Conservation (phyloP, 1,140 invertebrate species). For the Ganaspis sp. region DNA sequence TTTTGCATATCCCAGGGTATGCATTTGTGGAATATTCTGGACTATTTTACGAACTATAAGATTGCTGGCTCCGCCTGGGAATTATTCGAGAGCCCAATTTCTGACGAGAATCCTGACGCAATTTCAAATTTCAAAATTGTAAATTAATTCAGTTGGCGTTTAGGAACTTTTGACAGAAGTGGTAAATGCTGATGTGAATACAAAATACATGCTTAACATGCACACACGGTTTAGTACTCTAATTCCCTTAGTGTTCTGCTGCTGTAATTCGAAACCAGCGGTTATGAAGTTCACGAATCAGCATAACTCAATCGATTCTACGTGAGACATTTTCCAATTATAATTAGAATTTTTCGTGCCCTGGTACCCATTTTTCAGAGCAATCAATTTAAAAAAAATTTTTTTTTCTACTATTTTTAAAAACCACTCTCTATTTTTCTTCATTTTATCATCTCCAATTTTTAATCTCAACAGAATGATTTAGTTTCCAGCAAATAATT, state of each 20-base stretch:
- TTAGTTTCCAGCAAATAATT: too few species aligned
- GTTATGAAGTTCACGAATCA: conserved; percentile 27
- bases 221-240: conserved; percentile 31
- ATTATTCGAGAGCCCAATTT: conserved; percentile 1
- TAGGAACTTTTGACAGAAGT: conserved; percentile 46
- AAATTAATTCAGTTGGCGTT: conserved; percentile 64
- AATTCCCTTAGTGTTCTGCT: conserved; percentile 41
- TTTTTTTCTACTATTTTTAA: too few species aligned
- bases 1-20: too few species aligned
- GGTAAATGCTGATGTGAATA: conserved; percentile 50
- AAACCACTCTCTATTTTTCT: too few species aligned
- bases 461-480: too few species aligned
- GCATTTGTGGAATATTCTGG: too few species aligned
- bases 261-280: not conserved
- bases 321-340: not conserved
- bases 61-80: conserved; percentile 31
- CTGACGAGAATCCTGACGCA: conserved; percentile 33
- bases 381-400: too few species aligned
- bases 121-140: conserved; percentile 65
- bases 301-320: conserved; percentile 14
- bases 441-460: too few species aligned
- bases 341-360: too few species aligned
- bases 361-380: too few species aligned
- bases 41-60: not conserved
- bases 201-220: conserved; percentile 42